These are phyloP conservation scores for Cyphomyrus discorhynchus DNA, from an alignment of 2,113 vertebrate genomes.

Conservation along the genomic window DNA sequence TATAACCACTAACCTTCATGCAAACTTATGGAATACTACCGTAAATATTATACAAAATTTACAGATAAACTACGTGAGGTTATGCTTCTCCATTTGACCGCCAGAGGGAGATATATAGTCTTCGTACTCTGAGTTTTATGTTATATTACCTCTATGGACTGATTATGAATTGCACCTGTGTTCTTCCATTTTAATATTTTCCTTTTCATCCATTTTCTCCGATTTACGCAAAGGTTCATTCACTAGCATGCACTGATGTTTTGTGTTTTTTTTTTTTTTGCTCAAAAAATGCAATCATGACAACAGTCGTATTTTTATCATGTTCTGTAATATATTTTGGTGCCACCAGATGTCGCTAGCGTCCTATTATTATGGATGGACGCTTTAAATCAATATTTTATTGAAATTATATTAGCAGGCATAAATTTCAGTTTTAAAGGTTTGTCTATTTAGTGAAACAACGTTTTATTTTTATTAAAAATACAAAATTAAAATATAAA, in stretches of 20 bases:
- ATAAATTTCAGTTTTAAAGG: neutral
- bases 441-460: neutral
- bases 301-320: neutral
- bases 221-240: neutral
- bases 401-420: neutral
- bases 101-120: neutral
- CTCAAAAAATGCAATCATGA: neutral
- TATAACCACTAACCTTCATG: neutral
- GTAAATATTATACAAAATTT: neutral
- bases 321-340: neutral
- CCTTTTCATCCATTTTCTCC: neutral
- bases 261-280: neutral
- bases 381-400: neutral
- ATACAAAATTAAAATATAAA: neutral
- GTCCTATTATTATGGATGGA: neutral
- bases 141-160: neutral
- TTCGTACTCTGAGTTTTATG: neutral
- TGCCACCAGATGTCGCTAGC: constrained; percentile 9
- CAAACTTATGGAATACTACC: neutral
- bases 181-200: neutral
- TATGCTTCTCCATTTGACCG: neutral
- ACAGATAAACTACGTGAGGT: neutral
- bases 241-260: neutral
- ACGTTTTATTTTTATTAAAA: neutral
- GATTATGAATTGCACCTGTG: neutral